phyloP scores from a whole-genome alignment of 2,113 vertebrate genomes.

The Tetrax tetrax region DNA sequence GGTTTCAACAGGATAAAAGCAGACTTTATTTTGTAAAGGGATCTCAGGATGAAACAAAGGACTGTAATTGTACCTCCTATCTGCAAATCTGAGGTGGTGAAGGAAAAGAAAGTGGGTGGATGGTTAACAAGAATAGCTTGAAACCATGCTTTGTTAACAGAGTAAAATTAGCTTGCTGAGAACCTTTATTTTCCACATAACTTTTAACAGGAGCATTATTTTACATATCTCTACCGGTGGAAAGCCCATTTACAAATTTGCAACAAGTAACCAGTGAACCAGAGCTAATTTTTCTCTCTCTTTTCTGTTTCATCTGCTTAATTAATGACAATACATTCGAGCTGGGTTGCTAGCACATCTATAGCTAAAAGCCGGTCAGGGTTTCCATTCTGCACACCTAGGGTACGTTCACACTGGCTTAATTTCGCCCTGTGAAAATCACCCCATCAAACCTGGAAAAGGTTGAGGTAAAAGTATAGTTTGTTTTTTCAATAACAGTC shows the following conservation, averaged over 20 bases:
- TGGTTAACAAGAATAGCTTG: slow-evolving; percentile 66
- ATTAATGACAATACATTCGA: slow-evolving; percentile 17
- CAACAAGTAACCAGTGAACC: slow-evolving; percentile 32
- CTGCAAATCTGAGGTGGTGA: slow-evolving; percentile 73
- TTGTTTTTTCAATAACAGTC: not conserved
- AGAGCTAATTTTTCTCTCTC: slow-evolving; percentile 60
- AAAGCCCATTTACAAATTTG: slow-evolving; percentile 64
- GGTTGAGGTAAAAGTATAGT: not conserved
- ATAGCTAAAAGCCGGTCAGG: slow-evolving; percentile 3
- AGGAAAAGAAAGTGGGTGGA: slow-evolving; percentile 67
- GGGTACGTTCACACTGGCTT: not conserved
- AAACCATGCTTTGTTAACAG: slow-evolving; percentile 66
- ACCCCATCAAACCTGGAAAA: not conserved
- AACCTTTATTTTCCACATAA: slow-evolving; percentile 66
- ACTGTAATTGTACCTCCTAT: slow-evolving; percentile 63
- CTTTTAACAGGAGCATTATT: slow-evolving; percentile 56
- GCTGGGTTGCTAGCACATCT: not conserved
- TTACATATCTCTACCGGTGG: slow-evolving; percentile 34
- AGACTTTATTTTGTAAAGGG: slow-evolving; percentile 66
- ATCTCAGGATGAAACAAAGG: slow-evolving; percentile 72
- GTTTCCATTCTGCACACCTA: slow-evolving; percentile 28
- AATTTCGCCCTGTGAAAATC: not conserved
- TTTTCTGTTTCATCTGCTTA: slow-evolving; percentile 61
- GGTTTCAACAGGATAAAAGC: slow-evolving; percentile 68
- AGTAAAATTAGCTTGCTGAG: slow-evolving; percentile 77